A percentile compares a stretch with the other conserved stretches of the same genome.
Conservation (phyloP, 2,888 invertebrate species). For the Ommatoiulus sabulosus region DNA sequence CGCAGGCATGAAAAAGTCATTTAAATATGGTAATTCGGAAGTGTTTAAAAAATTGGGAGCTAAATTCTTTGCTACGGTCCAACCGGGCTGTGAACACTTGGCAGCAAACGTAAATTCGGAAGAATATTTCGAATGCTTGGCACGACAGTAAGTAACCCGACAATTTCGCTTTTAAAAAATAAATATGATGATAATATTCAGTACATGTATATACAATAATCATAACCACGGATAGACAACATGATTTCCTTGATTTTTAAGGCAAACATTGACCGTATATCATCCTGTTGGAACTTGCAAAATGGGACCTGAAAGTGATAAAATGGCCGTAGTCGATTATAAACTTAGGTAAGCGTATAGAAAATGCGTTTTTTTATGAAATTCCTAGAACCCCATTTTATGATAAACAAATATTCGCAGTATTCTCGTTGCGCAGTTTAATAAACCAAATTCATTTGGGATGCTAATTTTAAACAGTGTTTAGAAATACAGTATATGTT, state of each 20-base stretch:
- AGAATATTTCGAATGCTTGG: not conserved
- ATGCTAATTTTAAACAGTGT: constrained; percentile 68
- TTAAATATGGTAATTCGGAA: not conserved
- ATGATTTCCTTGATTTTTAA: not conserved
- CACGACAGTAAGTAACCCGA: not conserved
- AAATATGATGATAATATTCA: not conserved
- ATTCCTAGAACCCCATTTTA: too few species aligned
- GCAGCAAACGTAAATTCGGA: not conserved
- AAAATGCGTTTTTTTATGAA: constrained; percentile 67
- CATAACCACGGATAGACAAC: too few species aligned
- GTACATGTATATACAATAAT: not conserved
- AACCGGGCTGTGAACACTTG: constrained; percentile 12
- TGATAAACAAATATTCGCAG: too few species aligned
- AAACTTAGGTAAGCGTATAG: constrained; percentile 58
- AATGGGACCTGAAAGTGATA: constrained; percentile 68
- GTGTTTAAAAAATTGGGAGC: not conserved
- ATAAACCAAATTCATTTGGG: constrained; percentile 66
- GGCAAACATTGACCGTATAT: constrained; percentile 66
- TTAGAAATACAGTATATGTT: constrained; percentile 59
- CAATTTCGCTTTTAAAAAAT: too few species aligned
- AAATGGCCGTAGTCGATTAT: constrained; percentile 69
- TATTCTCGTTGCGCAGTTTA: too few species aligned
- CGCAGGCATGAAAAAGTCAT: not conserved
- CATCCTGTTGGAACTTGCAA: constrained; percentile 71
- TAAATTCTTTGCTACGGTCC: not conserved